Evolutionary conservation across 2,113 vertebrate species (phyloP).

Genomic region (Melanocharis versteri): DNA sequence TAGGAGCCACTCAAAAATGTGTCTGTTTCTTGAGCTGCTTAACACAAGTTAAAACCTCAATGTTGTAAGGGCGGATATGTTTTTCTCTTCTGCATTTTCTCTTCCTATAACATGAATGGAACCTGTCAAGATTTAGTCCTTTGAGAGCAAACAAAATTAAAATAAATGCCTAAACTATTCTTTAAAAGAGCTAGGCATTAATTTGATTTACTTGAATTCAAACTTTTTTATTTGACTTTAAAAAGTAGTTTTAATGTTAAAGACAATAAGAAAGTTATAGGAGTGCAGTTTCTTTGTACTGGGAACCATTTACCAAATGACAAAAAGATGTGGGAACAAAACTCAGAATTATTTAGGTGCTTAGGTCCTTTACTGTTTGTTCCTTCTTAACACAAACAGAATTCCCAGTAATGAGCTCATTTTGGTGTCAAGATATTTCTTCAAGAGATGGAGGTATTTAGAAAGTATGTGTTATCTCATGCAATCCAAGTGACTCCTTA

Average conservation of each 20-base stretch:
- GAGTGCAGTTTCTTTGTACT: neutral
- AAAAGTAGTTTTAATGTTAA: neutral
- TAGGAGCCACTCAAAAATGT: neutral
- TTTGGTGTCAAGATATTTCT: neutral
- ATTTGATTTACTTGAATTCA: neutral
- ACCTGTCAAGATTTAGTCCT: neutral
- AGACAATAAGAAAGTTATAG: neutral
- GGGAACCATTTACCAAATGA: neutral
- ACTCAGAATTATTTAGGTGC: neutral
- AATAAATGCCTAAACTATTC: neutral
- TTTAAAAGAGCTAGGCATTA: neutral
- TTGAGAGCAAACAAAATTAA: neutral
- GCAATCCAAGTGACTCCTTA: neutral
- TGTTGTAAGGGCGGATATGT: fast-evolving
- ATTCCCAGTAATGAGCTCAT: neutral
- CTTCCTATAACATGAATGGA: neutral
- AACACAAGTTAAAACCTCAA: neutral
- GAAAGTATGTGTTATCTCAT: neutral
- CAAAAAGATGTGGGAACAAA: neutral
- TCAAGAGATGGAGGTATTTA: neutral
- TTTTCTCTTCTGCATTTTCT: neutral
- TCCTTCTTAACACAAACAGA: neutral
- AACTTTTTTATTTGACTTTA: neutral
- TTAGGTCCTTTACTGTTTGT: neutral
- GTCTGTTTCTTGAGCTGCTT: neutral